A percentile compares a stretch with the other conserved stretches of the same genome.
Conservation (phyloP, 2,797 vertebrate genomes). For the Fundulus diaphanus region DNA sequence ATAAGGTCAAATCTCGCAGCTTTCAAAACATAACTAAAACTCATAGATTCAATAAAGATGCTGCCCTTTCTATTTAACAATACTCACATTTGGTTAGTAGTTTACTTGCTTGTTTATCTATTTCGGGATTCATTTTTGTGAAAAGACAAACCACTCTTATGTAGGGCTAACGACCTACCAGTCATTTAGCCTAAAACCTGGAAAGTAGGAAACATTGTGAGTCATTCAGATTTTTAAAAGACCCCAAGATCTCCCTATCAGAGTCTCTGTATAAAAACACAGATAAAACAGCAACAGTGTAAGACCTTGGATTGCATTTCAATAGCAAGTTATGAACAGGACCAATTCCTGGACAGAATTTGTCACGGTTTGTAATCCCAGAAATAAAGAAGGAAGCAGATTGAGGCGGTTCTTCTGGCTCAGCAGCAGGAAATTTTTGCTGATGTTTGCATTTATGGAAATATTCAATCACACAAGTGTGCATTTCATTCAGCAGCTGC, state of each 20-base stretch:
- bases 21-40: not conserved
- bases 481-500: constrained; percentile 15
- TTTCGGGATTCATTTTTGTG: not conserved
- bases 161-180: no score
- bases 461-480: constrained; percentile 20
- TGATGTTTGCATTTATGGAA: constrained; percentile 33
- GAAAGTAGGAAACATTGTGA: not conserved
- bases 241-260: not conserved
- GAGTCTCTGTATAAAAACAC: not conserved
- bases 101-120: not conserved
- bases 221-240: not conserved
- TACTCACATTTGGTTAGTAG: not conserved
- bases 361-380: not conserved
- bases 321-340: not conserved
- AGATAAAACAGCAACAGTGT: not conserved
- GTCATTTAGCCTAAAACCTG: not conserved
- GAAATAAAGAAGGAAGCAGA: constrained; percentile 20
- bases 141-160: not conserved
- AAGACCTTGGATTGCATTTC: not conserved
- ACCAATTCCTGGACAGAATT: not conserved
- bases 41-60: not conserved
- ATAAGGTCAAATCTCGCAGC: not conserved
- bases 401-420: constrained; percentile 3
- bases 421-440: constrained; percentile 13
- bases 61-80: no score